These are phyloP conservation scores for Arnoldichthys spilopterus DNA, from an alignment of 2,797 vertebrate species.

Conservation along the genomic window DNA sequence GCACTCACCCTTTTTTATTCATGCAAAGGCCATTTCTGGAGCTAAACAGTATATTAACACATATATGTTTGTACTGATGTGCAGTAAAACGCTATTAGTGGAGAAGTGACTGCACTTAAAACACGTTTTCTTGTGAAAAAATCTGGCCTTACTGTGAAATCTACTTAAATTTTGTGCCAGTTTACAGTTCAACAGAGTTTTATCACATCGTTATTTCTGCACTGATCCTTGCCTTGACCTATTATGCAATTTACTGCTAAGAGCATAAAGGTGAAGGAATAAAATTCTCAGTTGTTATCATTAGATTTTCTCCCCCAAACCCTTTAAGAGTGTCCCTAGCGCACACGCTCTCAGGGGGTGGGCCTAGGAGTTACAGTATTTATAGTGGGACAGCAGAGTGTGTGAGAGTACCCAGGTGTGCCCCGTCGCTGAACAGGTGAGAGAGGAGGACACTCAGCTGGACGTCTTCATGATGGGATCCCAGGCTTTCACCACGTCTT, in stretches of 20 bases:
- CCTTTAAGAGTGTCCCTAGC: neutral
- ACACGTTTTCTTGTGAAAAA: no score
- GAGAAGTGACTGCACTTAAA: no score
- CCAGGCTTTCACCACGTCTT: neutral
- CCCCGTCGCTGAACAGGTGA: neutral
- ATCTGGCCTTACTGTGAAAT: no score
- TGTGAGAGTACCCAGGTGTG: neutral
- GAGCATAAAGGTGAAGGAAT: neutral
- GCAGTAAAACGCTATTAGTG: no score
- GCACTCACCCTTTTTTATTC: no score
- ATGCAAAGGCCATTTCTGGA: no score
- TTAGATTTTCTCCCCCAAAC: neutral
- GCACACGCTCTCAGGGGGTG: constrained; percentile 3
- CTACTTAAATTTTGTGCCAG: neutral
- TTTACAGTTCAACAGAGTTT: neutral
- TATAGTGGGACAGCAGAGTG: constrained; percentile 1
- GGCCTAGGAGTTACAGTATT: neutral
- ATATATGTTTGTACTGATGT: no score
- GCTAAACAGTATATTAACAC: no score
- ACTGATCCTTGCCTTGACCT: constrained; percentile 9
- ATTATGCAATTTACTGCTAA: neutral
- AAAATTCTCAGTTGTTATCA: constrained; percentile 21
- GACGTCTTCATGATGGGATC: constrained; percentile 24
- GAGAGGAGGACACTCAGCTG: neutral
- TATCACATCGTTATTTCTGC: neutral